Evolutionary conservation across 1,140 invertebrate species (phyloP), one percentile per base, ranked within the genome.

Genomic region (Drosophila ficusphila): DNA sequence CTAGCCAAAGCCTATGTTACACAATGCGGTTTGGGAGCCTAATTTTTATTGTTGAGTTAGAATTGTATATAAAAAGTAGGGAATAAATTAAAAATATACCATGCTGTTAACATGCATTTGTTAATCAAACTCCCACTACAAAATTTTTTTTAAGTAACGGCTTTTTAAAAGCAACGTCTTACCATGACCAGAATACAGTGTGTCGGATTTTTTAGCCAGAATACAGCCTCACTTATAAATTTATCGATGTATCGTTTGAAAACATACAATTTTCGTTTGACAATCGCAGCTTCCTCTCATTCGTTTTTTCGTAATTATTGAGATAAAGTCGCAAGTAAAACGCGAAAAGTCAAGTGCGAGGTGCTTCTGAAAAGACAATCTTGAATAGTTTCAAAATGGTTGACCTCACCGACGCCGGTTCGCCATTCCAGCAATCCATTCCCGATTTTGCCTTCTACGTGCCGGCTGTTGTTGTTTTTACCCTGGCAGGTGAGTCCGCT

Each of bases 381-480:
- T 41, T 19, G 21, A 33, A 36, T 7, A 14, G 21, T 14, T 23
- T 9, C 67, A 92, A 76, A 54, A 95, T 95, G 94, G 94, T 95
- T 39, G 94, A 95, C 91, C 74, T 91, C 74, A 91, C 89, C 25
- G 90, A 86, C 51, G 74, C 81, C 79, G 74, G 83, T 27, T 91
- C 90, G 68, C 95, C 95, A 1, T 93, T 96, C 74, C 95, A 96
- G 90, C 95, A 96, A 91, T 95, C 95, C 62, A 96, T 97, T 92
- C 95, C 95, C 47, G 96, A 96, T 92, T 92, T 93, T 25, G 95
- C 96, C 57, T 96, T 96, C 83, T 94, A 96, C 72, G 78, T 96
- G 61, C 95, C 96, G 65, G 96, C 94, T 38, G 93, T 96, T 62
- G 93, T 96, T 60, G 94, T 96, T 46, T 91, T 95, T 67, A 93